phyloP scores from a whole-genome alignment of 2,797 vertebrate genomes.

The Emys orbicularis region DNA sequence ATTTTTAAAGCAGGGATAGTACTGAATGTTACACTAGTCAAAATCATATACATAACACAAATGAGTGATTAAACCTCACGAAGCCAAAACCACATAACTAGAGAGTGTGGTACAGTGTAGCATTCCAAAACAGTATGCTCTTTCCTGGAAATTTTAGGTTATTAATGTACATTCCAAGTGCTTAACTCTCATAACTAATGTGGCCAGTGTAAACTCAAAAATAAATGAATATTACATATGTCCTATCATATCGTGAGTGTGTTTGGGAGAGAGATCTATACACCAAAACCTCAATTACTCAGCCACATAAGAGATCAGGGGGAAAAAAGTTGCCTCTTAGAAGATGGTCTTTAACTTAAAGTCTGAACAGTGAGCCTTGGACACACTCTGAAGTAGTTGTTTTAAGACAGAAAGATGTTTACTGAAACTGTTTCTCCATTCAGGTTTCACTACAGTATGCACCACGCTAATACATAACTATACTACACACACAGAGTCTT shows the following conservation, averaged over 20 bases:
- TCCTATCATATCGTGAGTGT: neutral
- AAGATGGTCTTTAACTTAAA: neutral
- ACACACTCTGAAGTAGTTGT: neutral
- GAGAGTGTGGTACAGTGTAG: rapidly evolving
- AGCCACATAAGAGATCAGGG: neutral
- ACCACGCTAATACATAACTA: neutral
- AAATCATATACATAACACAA: neutral
- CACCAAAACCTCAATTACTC: neutral
- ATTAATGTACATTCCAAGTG: neutral
- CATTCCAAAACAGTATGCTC: neutral
- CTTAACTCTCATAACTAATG: neutral
- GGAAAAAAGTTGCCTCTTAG: neutral
- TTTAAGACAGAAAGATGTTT: neutral
- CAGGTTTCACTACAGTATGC: neutral
- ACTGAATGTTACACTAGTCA: neutral
- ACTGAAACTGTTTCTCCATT: neutral
- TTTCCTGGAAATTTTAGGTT: neutral
- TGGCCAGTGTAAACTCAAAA: neutral
- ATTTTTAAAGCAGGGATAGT: slow-evolving; percentile 24
- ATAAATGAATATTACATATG: neutral
- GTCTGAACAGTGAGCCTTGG: neutral
- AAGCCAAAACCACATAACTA: neutral
- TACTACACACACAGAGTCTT: neutral
- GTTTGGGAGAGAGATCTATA: neutral
- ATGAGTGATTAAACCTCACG: neutral